Base-by-base conservation (phyloP, 2,888 invertebrate genomes). In the Phortica okadai region DNA sequence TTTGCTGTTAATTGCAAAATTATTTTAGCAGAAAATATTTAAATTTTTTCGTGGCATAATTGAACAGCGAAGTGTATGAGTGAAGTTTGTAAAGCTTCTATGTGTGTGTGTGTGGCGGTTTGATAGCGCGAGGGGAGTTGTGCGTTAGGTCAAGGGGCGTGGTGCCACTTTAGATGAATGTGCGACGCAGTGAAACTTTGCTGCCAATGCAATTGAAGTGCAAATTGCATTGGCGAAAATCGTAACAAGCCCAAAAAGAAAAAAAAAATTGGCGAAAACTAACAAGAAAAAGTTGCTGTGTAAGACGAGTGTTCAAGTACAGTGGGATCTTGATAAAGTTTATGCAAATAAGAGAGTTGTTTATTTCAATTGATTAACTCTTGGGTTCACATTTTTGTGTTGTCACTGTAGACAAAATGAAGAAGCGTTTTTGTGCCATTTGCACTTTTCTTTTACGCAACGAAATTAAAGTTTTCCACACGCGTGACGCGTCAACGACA, bases 381-480 rank as follows among this genome's bases (percentile, higher is more conserved):
- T 25, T 78, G 25, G 62, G 64, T 80, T 64, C 69, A 81, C 80
- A 76, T 78, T 83, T 75, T 77, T 80, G 85, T 82, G 84, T 86
- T 82, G 82, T 82, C 85, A 85, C 83, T 87, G 82, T 80, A 85
- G 87, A 86, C 86, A 87, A 84, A 79, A 85, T 79, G 86, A 83
- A 85, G 83, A 85, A 85, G 84, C 86, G 87, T 86, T 85, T 85
- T 86, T 86, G 84, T 88, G 81, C 85, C 85, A 87, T 85, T 85
- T 85, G 88, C 84, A 87, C 88, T 86, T 85, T 87, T 84, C 14
- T 14, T 56, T 56, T 14, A 33, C 83, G 88, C 86, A 87, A 88
- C 86, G 86, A 85, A 85, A 85, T 87, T 85, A 87, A 16, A 56
- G 56, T 56, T 56, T 16, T 21, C 21, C 21, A 11, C 56, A 56